phyloP scores from a whole-genome alignment of 2,113 vertebrate genomes.

The Paradisaea rubra region DNA sequence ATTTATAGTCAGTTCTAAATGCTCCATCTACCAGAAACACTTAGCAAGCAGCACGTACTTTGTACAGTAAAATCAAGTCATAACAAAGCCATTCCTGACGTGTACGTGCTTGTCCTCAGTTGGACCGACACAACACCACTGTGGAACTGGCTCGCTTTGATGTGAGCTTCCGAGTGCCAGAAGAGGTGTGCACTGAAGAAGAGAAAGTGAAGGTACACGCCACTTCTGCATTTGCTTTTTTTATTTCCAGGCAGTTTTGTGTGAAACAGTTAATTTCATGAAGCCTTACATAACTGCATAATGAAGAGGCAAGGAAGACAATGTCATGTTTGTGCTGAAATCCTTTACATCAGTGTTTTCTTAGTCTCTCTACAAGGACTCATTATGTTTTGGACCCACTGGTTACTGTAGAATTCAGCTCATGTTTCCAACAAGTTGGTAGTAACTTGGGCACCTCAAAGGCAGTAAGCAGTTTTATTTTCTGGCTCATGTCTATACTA shows the following conservation, averaged over 20 bases:
- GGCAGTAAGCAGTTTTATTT: not conserved
- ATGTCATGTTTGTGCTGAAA: constrained; percentile 22
- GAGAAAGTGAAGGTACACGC: not conserved
- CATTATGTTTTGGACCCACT: not conserved
- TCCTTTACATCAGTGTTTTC: not conserved
- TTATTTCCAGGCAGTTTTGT: not conserved
- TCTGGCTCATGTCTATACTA: not conserved
- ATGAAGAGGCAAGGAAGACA: not conserved
- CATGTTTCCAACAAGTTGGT: not conserved
- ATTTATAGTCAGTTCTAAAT: not conserved
- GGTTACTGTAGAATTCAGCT: not conserved
- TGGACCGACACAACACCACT: not conserved
- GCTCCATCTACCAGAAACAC: not conserved
- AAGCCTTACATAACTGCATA: constrained; percentile 1
- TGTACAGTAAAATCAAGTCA: not conserved
- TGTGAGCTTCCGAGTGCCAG: not conserved
- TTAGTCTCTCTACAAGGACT: not conserved
- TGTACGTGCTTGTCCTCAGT: fast-evolving
- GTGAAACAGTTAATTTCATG: not conserved
- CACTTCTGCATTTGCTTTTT: not conserved
- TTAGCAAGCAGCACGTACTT: not conserved
- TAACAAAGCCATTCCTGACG: not conserved
- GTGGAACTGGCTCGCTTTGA: not conserved
- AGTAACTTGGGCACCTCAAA: not conserved
- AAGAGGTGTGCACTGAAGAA: not conserved